phyloP scores from a whole-genome alignment of 2,888 invertebrate species.

The Euspilapteryx auroguttella region DNA sequence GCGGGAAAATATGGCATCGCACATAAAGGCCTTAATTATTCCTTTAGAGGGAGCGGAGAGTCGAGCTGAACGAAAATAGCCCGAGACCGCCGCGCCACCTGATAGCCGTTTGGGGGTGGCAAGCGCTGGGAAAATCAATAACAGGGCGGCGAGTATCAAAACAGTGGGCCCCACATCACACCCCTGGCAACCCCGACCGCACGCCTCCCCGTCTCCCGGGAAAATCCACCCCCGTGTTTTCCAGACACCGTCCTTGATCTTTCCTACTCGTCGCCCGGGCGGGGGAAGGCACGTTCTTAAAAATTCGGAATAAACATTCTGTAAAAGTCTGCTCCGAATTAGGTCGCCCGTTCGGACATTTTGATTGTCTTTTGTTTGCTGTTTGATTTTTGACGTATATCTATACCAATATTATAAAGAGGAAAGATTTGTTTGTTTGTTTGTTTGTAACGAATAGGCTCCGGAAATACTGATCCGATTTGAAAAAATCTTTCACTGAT shows the following conservation, averaged over 20 bases:
- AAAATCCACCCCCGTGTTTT: constrained; percentile 55
- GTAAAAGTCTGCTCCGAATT: constrained; percentile 41
- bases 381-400: too few species aligned
- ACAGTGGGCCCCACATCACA: constrained; percentile 29
- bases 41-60: constrained; percentile 20
- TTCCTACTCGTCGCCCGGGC: constrained; percentile 28
- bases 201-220: constrained; percentile 38
- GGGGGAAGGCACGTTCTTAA: too few species aligned
- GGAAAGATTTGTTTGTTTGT: too few species aligned
- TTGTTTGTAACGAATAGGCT: too few species aligned
- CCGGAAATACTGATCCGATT: too few species aligned
- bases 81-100: constrained; percentile 26
- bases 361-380: not conserved
- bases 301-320: constrained; percentile 54
- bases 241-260: constrained; percentile 61
- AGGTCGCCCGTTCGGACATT: constrained; percentile 37
- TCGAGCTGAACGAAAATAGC: constrained; percentile 50
- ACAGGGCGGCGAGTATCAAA: constrained; percentile 53
- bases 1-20: too few species aligned
- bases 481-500: too few species aligned
- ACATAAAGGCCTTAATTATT: too few species aligned
- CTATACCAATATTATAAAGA: too few species aligned
- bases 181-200: constrained; percentile 10
- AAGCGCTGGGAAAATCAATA: constrained; percentile 49
- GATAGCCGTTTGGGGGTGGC: constrained; percentile 26